Percentiles rank a stretch among this genome's conserved stretches.
Conservation (phyloP, 2,113 vertebrate species). For the Platanista minor region DNA sequence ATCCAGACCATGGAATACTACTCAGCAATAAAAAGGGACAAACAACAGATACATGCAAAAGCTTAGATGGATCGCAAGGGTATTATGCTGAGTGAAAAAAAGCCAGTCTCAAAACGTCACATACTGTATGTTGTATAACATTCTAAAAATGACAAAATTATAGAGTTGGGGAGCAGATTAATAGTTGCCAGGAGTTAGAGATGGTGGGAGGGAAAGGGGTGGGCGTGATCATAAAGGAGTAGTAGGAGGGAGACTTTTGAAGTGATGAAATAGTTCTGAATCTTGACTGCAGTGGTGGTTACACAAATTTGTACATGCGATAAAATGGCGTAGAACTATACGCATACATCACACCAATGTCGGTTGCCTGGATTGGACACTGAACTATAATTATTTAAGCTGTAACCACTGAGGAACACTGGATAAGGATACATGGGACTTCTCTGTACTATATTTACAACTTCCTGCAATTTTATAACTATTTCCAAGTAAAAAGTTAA, state of each 20-base stretch:
- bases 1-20: neutral
- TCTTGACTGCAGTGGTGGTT: neutral
- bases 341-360: neutral
- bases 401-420: neutral
- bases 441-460: constrained; percentile 12
- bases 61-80: neutral
- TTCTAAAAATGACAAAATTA: constrained; percentile 1
- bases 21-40: neutral
- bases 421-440: neutral
- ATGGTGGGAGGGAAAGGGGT: neutral
- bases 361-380: neutral
- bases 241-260: neutral
- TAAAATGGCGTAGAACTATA: neutral
- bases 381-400: neutral
- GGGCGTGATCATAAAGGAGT: neutral
- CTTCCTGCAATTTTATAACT: constrained; percentile 11
- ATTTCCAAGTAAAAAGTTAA: constrained; percentile 8
- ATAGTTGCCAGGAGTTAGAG: neutral
- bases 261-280: constrained; percentile 12
- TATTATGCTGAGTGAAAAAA: neutral
- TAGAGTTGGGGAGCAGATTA: neutral
- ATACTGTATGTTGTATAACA: neutral
- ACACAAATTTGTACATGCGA: neutral
- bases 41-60: neutral
- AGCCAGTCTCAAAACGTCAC: neutral